Base-by-base conservation (phyloP, 2,888 invertebrate species). In the Mythimna vitellina region DNA sequence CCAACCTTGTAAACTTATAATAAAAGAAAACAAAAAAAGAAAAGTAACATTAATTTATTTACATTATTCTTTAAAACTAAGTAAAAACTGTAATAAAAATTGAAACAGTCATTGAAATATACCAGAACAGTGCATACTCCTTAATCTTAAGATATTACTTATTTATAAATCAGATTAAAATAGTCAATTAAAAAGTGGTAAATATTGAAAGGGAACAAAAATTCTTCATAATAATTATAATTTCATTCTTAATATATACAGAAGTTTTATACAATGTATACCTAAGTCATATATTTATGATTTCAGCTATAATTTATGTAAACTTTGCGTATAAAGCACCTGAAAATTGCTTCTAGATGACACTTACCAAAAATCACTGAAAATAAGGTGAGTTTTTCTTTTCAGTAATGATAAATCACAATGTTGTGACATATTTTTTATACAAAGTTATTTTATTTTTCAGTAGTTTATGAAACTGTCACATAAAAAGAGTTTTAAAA, bases 241-340 rank as follows among this genome's bases (percentile, higher is more conserved):
- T 79, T 68, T 82, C 68, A 73, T 54, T 71, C 81, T 80, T 84
- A 84, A 66, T 57, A 32, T 57, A 70, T 84, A 85, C 83, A 86
- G 98, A 81, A 98, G 58, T 63, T 85, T 97, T 76, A 75, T 76
- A 81, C 54, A 70, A 62, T 76, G 38, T 66, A 69, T 57, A 57
- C 10, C 32, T 57, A 57, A 20, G 1, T 57, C n/a, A 32, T 57
- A 57, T 57, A 32, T 25, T 25, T 25, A 25, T 57, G 10, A 32
- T 57, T 8, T 35, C 32, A 57, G 32, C 5, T 57, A 57, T 35
- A 32, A 57, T 57, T 32, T 57, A n/a, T 57, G 32, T 32, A 57
- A 57, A 57, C 32, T 1, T 32, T 17, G 20, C 29, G 5, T 29
- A 57, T 9, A 56, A 32, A 4, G 17, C 8, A 57, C 32, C 4